Percentiles rank a stretch among this genome's conserved stretches.
phyloP scores from a whole-genome alignment of 2,113 vertebrate genomes.

The Sceloporus undulatus region DNA sequence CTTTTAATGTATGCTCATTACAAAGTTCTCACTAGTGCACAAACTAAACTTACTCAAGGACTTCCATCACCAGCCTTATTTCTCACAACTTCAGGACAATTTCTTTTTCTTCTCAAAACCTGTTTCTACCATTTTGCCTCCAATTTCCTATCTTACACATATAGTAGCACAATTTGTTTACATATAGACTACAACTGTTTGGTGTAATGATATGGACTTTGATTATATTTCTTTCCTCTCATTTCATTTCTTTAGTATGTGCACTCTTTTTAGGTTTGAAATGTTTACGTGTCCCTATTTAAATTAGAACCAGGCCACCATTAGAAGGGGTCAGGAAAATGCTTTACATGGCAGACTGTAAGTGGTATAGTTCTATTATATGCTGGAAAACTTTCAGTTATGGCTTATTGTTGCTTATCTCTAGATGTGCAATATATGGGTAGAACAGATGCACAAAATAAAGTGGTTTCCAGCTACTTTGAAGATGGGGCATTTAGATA shows the following conservation, averaged over 20 bases:
- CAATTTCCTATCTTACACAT: too few relatives aligned
- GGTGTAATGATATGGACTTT: background rate
- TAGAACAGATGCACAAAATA: too few relatives aligned
- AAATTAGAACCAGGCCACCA: background rate
- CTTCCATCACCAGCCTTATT: background rate
- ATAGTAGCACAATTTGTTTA: too few relatives aligned
- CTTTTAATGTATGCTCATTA: slow-evolving; percentile 44
- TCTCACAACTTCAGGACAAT: background rate
- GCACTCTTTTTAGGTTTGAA: background rate
- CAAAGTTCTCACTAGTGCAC: slow-evolving; percentile 12
- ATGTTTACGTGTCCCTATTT: too few relatives aligned
- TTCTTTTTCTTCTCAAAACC: background rate
- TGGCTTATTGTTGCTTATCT: too few relatives aligned
- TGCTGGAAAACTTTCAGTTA: background rate
- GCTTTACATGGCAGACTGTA: background rate
- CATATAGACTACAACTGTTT: too few relatives aligned
- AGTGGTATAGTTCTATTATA: background rate
- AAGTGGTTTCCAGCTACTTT: too few relatives aligned
- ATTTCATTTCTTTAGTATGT: background rate
- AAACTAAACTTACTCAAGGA: slow-evolving; percentile 39
- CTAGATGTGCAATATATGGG: too few relatives aligned
- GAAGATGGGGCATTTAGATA: too few relatives aligned
- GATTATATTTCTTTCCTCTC: background rate
- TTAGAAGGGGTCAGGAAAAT: background rate
- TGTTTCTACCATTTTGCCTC: background rate